Evolutionary conservation across 2,113 vertebrate genomes (phyloP).

Genomic region (Hippolais icterina): DNA sequence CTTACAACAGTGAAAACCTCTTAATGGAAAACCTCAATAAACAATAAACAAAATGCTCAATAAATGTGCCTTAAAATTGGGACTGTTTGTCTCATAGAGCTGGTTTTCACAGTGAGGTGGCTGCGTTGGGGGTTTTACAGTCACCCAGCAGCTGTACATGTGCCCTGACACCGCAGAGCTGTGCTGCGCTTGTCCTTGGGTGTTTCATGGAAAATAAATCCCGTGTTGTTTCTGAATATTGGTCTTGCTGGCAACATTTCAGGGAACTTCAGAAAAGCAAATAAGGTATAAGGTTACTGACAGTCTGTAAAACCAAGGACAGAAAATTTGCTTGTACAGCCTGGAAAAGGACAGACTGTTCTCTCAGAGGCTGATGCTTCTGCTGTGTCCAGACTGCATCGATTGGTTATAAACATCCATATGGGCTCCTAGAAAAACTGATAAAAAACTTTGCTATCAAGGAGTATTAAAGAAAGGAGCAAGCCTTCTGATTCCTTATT

Average conservation of each 20-base stretch:
- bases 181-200: fast-evolving
- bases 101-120: neutral
- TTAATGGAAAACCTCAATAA: neutral
- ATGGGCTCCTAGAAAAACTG: neutral
- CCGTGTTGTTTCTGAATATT: neutral
- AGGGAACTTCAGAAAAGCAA: conserved; percentile 35
- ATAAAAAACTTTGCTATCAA: neutral
- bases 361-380: neutral
- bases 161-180: fast-evolving
- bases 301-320: conserved; percentile 26
- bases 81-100: neutral
- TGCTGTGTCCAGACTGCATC: neutral
- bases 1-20: neutral
- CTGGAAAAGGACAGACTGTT: conserved; percentile 19
- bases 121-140: neutral
- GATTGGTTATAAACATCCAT: neutral
- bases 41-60: neutral
- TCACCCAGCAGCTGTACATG: fast-evolving
- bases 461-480: neutral
- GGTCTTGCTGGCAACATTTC: neutral
- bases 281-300: conserved; percentile 30
- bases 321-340: neutral
- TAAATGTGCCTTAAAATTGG: neutral
- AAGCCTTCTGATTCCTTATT: neutral
- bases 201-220: neutral